These are phyloP conservation scores for Diceros bicornis DNA, from an alignment of 2,797 vertebrate genomes.

Conservation along the genomic window DNA sequence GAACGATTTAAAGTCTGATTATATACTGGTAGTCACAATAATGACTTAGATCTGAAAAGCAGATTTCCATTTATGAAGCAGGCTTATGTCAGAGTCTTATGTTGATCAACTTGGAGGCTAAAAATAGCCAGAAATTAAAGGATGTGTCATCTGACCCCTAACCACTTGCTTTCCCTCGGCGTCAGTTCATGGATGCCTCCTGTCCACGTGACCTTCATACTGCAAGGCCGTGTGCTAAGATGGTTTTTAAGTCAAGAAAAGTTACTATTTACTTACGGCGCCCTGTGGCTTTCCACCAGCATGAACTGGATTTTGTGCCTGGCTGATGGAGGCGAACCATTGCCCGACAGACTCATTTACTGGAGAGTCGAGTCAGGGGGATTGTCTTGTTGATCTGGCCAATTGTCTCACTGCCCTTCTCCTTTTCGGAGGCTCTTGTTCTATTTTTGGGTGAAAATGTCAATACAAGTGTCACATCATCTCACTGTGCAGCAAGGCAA, in stretches of 20 bases:
- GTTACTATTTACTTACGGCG: not conserved
- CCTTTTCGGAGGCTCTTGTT: conserved; percentile 46
- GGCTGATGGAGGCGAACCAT: not conserved
- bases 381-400: conserved; percentile 51
- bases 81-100: not conserved
- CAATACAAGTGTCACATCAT: conserved; percentile 1
- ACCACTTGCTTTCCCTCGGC: not conserved
- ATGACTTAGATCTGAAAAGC: conserved; percentile 28
- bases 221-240: not conserved
- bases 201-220: not conserved
- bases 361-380: not conserved
- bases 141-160: not conserved
- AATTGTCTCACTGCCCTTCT: conserved; percentile 56
- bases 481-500: not conserved
- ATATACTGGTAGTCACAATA: not conserved
- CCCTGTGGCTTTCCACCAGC: not conserved
- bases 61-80: not conserved
- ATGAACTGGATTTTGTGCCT: not conserved
- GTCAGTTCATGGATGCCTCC: not conserved
- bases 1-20: conserved; percentile 17
- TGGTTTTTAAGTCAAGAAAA: conserved; percentile 28
- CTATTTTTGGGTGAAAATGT: not conserved
- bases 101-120: conserved; percentile 3
- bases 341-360: not conserved
- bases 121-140: conserved; percentile 53